Evolutionary conservation across 2,797 vertebrate genomes (phyloP).

Genomic region (Diplodus sargus): DNA sequence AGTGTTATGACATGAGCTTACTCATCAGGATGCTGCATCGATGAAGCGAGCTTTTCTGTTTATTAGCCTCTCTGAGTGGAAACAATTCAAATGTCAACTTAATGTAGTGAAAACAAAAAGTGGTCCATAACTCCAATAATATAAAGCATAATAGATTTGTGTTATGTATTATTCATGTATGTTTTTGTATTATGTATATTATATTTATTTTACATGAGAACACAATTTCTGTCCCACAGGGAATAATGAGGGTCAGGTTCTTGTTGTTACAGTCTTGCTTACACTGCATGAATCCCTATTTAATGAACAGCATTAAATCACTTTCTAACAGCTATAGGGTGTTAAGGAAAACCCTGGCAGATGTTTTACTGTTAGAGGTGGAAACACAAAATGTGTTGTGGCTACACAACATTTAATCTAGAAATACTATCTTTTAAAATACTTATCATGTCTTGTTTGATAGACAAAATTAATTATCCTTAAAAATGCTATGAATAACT

Average conservation of each 20-base stretch:
- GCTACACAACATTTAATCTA: too few species aligned
- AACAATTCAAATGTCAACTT: not conserved
- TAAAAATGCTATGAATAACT: too few species aligned
- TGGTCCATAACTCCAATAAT: not conserved
- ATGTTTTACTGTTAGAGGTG: too few species aligned
- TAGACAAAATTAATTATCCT: too few species aligned
- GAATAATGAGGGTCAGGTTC: not conserved
- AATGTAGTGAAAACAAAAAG: not conserved
- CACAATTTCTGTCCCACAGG: not conserved
- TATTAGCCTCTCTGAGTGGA: constrained; percentile 1
- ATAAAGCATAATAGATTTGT: not conserved
- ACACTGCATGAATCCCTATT: not conserved
- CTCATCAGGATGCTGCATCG: constrained; percentile 37
- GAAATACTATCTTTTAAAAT: too few species aligned
- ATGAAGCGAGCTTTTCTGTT: constrained; percentile 12
- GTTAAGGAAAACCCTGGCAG: too few species aligned
- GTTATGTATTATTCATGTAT: not conserved
- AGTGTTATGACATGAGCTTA: constrained; percentile 65
- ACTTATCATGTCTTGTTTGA: too few species aligned
- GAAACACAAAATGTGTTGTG: too few species aligned
- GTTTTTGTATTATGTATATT: too few species aligned
- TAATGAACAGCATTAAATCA: too few species aligned
- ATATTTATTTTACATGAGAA: not conserved
- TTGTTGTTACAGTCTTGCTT: not conserved
- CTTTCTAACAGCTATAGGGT: too few species aligned